A percentile compares a stretch with the other conserved stretches of the same genome.
Conservation (phyloP, 2,888 invertebrate species). For the Ctena decussata region DNA sequence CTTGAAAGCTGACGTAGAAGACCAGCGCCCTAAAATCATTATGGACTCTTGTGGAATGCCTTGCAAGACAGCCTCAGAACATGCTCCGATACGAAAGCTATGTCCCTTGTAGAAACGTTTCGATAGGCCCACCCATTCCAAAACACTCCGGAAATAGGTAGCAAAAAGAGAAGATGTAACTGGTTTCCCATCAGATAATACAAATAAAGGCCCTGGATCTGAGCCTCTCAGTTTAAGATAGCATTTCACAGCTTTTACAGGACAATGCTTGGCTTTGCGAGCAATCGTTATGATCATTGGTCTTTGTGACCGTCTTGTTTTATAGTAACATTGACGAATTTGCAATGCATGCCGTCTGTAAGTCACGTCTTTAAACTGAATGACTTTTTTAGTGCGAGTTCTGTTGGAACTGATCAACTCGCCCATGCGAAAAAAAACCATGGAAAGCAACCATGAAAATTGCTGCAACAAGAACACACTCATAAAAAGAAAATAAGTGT, state of each 20-base stretch:
- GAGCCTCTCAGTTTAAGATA: neutral
- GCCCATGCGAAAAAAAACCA: constrained; percentile 23
- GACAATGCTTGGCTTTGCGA: neutral
- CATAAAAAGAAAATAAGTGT: neutral
- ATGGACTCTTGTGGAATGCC: neutral
- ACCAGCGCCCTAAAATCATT: constrained; percentile 9
- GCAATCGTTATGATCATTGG: constrained; percentile 13
- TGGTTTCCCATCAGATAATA: neutral
- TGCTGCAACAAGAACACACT: neutral
- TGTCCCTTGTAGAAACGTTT: neutral
- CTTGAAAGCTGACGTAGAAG: neutral
- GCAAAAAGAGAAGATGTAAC: neutral
- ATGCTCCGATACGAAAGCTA: constrained; percentile 4
- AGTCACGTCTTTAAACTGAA: constrained; percentile 10
- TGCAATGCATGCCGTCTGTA: neutral
- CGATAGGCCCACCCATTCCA: neutral
- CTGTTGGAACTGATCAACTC: neutral
- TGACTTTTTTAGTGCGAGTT: neutral
- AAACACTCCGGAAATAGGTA: neutral
- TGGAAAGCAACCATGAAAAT: neutral
- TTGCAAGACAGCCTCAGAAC: neutral
- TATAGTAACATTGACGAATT: neutral
- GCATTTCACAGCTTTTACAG: constrained; percentile 1
- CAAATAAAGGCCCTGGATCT: neutral
- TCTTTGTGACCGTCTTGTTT: constrained; percentile 15